Evolutionary conservation across 2,888 invertebrate genomes (phyloP).

Genomic region (Callinectes sapidus): DNA sequence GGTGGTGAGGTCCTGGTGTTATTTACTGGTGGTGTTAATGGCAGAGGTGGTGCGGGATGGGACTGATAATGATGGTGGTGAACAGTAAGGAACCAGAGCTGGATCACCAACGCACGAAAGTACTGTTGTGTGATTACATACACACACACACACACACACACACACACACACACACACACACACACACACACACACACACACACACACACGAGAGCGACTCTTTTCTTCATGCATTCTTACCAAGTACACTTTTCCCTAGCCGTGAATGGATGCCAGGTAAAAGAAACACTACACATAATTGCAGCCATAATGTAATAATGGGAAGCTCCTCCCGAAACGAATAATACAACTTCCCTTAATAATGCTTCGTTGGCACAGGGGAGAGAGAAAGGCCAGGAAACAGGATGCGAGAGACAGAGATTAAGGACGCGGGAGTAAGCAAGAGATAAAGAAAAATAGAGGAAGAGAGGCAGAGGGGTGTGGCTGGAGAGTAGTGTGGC

Average conservation of each 20-base stretch:
- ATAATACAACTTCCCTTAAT: slow-evolving; percentile 3
- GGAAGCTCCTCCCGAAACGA: slow-evolving; percentile 28
- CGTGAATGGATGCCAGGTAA: background rate
- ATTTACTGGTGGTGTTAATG: slow-evolving; percentile 20
- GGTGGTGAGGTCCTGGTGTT: background rate
- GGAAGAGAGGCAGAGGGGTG: slow-evolving; percentile 37
- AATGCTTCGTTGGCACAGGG: slow-evolving; percentile 18
- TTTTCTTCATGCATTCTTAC: background rate
- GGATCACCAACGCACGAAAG: background rate
- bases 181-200: slow-evolving; percentile 35
- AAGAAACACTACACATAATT: slow-evolving; percentile 10
- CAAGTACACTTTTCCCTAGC: background rate
- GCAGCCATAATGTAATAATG: slow-evolving; percentile 24
- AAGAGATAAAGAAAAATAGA: slow-evolving; percentile 38
- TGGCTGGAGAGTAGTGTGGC: slow-evolving; percentile 38
- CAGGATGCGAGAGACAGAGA: slow-evolving; percentile 31
- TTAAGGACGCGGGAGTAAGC: slow-evolving; percentile 34
- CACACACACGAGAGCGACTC: background rate
- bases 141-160: slow-evolving; percentile 32
- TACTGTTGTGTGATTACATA: background rate
- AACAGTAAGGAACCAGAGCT: background rate
- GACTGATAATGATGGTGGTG: slow-evolving; percentile 5
- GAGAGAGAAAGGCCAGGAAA: slow-evolving; percentile 37
- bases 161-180: slow-evolving; percentile 34
- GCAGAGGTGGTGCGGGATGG: slow-evolving; percentile 28